Base-by-base conservation (phyloP, 1,140 invertebrate genomes). In the Macrobrachium rosenbergii region DNA sequence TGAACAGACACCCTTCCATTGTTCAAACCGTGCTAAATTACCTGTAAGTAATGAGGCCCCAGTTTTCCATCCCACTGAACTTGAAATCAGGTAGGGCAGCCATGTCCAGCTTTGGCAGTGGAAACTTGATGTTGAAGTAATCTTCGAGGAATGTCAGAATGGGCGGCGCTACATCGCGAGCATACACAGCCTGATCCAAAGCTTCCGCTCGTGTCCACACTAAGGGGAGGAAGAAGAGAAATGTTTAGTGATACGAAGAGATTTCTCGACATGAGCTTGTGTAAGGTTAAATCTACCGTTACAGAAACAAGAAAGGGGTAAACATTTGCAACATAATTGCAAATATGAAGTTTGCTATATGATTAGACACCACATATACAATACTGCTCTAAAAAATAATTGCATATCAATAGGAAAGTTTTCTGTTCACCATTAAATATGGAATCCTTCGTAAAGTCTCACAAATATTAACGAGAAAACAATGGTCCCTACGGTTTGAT, bases 71-170 rank as follows among this genome's bases (percentile, higher is more conserved):
- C n/a, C 90, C 90, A 28, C 90, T 90, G 87, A 94, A 94, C 21
- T 91, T 91, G 90, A 97, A 96, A 90, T 95, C 95, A 0, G 98
- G 97, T 75, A 99, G 92, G 0, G 97, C 98, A 5, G 98, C 94
- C 94, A 98, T 96, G 92, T 99, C 97, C 77, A 96, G 91, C 91
- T 96, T 95, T 0, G 93, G 92, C 16, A 97, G 91, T 3, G 96
- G 95, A 90, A 97, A 95, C 0, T 93, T 92, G 37, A 94, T 92
- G 63, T 94, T 94, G 91, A 97, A 95, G 91, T 96, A 95, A 16
- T 94, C 92, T 91, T 95, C 94, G 88, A 79, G 78, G 59, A 78
- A 52, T 19, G 75, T 28, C 21, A 85, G 75, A 5, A 85, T 79
- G 62, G 60, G 73, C 23, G 75, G 73, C 2, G 75, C 83, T 12